These are phyloP conservation scores for Chrysotoxum bicinctum DNA, from an alignment of 2,888 invertebrate species.

Conservation along the genomic window DNA sequence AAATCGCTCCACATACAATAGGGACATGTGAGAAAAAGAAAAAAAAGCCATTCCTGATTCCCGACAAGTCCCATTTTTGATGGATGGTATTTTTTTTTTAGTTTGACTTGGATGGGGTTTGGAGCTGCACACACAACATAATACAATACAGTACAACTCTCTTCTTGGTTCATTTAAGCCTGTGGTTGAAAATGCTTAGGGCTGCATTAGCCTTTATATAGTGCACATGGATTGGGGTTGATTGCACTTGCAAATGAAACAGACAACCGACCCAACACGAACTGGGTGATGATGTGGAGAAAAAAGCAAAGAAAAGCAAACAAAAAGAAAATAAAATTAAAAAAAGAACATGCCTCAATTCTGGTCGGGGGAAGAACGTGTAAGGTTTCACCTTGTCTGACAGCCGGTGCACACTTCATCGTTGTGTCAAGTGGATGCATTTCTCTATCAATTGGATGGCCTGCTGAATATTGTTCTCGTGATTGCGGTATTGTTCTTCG, in stretches of 20 bases:
- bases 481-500: slow-evolving; percentile 58
- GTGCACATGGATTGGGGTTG: slow-evolving; percentile 69
- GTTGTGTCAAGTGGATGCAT: slow-evolving; percentile 69
- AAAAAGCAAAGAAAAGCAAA: slow-evolving; percentile 9
- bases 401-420: slow-evolving; percentile 58
- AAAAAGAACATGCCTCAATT: slow-evolving; percentile 49
- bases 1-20: slow-evolving; percentile 51
- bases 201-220: slow-evolving; percentile 67
- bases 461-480: slow-evolving; percentile 48
- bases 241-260: slow-evolving; percentile 70
- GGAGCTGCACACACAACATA: neutral
- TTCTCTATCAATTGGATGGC: slow-evolving; percentile 55
- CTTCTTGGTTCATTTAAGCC: slow-evolving; percentile 52
- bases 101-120: slow-evolving; percentile 1
- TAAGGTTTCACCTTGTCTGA: slow-evolving; percentile 73
- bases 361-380: slow-evolving; percentile 57
- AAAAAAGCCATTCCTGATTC: slow-evolving; percentile 41
- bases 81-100: neutral
- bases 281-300: slow-evolving; percentile 45
- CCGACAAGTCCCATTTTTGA: slow-evolving; percentile 36
- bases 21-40: neutral
- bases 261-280: slow-evolving; percentile 59
- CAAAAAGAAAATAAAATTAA: slow-evolving; percentile 12
- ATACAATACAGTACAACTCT: slow-evolving; percentile 6
- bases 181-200: slow-evolving; percentile 64